phyloP scores from a whole-genome alignment of 1,140 invertebrate species.

The Drusus annulatus region DNA sequence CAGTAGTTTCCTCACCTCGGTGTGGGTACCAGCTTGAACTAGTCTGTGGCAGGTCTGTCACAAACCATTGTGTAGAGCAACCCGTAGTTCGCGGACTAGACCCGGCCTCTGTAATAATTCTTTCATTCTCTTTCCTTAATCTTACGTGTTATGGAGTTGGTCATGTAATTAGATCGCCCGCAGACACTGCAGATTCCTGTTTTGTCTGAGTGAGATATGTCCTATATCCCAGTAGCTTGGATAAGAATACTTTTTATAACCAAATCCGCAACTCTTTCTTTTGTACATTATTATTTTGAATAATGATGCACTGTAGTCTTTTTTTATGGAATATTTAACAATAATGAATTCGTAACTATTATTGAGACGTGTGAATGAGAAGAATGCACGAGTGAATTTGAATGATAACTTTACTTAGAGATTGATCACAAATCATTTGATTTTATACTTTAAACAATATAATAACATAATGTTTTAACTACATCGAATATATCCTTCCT shows the following conservation, averaged over 20 bases:
- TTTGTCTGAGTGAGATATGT: too few species aligned
- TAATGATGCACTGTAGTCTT: constrained; percentile 13
- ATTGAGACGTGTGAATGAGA: background rate
- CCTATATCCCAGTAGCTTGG: background rate
- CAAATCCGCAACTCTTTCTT: background rate
- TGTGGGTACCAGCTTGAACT: too few species aligned
- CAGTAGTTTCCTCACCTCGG: too few species aligned
- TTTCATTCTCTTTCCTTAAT: too few species aligned
- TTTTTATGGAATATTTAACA: constrained; percentile 16
- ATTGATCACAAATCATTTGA: constrained; percentile 49
- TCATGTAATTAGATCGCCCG: too few species aligned
- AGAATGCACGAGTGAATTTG: background rate
- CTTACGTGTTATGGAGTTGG: too few species aligned
- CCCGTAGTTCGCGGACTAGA: too few species aligned
- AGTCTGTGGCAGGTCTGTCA: too few species aligned
- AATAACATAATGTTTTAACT: constrained; percentile 51
- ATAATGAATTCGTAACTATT: background rate
- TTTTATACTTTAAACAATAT: constrained; percentile 42
- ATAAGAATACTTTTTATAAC: background rate
- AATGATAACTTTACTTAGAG: constrained; percentile 43
- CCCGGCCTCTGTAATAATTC: too few species aligned
- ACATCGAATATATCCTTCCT: constrained; percentile 74
- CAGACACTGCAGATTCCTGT: too few species aligned
- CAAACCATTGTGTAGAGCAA: too few species aligned
- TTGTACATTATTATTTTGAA: constrained; percentile 1